Percentiles rank a stretch among this genome's conserved stretches.
Evolutionary conservation across 2,888 invertebrate species (phyloP).

Genomic region (Hecatera dysodea): DNA sequence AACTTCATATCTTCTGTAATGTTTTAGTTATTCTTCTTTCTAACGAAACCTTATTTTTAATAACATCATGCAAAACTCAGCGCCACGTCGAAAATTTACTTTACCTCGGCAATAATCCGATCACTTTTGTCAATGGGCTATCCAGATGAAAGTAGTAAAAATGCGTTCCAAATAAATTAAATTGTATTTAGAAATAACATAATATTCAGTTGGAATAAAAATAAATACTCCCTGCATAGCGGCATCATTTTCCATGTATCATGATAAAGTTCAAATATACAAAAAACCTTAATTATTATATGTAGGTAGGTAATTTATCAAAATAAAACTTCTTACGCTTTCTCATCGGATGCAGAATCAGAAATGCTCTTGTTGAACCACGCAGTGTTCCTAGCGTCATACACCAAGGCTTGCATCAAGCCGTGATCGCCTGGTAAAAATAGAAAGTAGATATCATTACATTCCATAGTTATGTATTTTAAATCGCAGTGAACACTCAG

Average conservation of each 20-base stretch:
- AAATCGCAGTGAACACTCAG: too few relatives aligned
- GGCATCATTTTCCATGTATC: not conserved
- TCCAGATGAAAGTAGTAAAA: slow-evolving; percentile 88
- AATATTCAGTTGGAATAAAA: slow-evolving; percentile 3
- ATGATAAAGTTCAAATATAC: not conserved
- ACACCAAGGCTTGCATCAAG: slow-evolving; percentile 95
- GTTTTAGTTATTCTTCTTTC: not conserved
- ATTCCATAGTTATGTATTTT: not conserved
- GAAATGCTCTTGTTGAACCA: slow-evolving; percentile 96
- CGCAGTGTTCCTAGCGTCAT: slow-evolving; percentile 96
- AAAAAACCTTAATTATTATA: not conserved
- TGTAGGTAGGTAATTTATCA: not conserved
- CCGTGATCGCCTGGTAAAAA: slow-evolving; percentile 93
- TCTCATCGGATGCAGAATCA: slow-evolving; percentile 93
- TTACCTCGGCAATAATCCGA: slow-evolving; percentile 98
- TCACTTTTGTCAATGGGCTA: slow-evolving; percentile 97
- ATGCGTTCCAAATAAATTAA: slow-evolving; percentile 74
- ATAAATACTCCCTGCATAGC: slow-evolving; percentile 31
- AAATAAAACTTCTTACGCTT: slow-evolving; percentile 82
- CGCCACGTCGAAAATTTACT: slow-evolving; percentile 80
- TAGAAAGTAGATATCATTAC: not conserved
- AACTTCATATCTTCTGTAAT: not conserved
- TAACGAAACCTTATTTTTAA: slow-evolving; percentile 7
- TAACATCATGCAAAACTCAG: slow-evolving; percentile 53
- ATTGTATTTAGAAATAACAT: slow-evolving; percentile 17